phyloP scores from a whole-genome alignment of 2,797 vertebrate genomes.

The Mormyrops attenuatus region DNA sequence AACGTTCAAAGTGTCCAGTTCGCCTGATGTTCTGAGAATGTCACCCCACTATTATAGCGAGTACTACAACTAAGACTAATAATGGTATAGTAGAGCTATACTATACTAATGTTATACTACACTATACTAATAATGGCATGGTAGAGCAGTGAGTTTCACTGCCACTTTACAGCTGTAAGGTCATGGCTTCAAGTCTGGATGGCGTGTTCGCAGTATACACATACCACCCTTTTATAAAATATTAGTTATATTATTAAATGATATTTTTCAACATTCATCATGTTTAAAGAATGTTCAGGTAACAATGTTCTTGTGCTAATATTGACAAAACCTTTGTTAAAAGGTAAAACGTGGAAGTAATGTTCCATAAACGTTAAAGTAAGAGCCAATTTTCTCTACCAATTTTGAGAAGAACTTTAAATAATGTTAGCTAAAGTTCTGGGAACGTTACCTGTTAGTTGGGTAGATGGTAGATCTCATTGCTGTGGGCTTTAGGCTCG shows the following conservation, averaged over 20 bases:
- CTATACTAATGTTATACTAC: background rate
- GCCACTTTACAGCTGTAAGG: too few relatives aligned
- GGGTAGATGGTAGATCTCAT: background rate
- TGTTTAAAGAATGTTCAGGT: background rate
- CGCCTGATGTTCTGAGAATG: background rate
- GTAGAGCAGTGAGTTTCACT: background rate
- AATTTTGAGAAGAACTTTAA: background rate
- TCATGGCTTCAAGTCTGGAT: background rate
- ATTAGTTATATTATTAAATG: background rate
- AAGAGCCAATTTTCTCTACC: background rate
- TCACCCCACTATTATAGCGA: background rate
- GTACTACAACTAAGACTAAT: background rate
- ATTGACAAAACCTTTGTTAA: background rate
- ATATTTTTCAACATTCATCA: background rate
- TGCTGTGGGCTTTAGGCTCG: background rate
- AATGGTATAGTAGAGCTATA: background rate
- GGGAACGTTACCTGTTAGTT: background rate
- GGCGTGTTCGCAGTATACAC: background rate
- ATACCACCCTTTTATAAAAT: background rate
- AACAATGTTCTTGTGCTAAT: background rate
- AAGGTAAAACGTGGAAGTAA: background rate
- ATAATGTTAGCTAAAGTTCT: background rate
- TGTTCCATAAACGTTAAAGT: background rate
- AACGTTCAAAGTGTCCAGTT: background rate
- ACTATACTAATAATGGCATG: background rate